Evolutionary conservation across 2,797 vertebrate species (phyloP).

Genomic region (Xiphorhynchus erythropygius): DNA sequence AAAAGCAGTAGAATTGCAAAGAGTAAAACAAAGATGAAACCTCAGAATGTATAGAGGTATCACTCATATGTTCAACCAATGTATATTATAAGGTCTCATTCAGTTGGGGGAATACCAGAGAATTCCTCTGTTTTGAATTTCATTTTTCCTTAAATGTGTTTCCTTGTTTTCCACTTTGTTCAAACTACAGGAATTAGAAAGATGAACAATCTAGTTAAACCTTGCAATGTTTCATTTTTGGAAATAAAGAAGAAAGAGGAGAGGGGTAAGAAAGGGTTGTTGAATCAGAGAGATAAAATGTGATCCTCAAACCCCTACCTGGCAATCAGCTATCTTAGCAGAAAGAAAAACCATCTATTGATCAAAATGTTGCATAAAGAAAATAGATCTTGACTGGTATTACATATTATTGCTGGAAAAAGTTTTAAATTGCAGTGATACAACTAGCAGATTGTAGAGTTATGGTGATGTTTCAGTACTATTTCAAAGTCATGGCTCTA

Average conservation of each 20-base stretch:
- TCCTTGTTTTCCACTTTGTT: not conserved
- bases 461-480: not conserved
- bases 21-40: not conserved
- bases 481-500: not conserved
- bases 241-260: not conserved
- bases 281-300: not conserved
- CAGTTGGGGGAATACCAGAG: not conserved
- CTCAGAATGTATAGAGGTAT: not conserved
- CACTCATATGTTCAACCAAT: not conserved
- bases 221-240: not conserved
- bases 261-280: accelerated
- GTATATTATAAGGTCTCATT: not conserved
- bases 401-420: not conserved
- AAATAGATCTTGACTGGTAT: not conserved
- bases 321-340: not conserved
- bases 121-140: not conserved
- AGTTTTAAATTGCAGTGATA: not conserved
- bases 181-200: not conserved
- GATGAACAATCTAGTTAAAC: not conserved
- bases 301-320: not conserved
- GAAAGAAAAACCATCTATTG: not conserved
- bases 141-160: not conserved
- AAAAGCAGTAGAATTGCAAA: not conserved
- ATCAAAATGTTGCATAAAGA: not conserved
- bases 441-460: not conserved